Conservation (phyloP, 2,888 invertebrate genomes). For the Hirtodrosophila confusa region DNA sequence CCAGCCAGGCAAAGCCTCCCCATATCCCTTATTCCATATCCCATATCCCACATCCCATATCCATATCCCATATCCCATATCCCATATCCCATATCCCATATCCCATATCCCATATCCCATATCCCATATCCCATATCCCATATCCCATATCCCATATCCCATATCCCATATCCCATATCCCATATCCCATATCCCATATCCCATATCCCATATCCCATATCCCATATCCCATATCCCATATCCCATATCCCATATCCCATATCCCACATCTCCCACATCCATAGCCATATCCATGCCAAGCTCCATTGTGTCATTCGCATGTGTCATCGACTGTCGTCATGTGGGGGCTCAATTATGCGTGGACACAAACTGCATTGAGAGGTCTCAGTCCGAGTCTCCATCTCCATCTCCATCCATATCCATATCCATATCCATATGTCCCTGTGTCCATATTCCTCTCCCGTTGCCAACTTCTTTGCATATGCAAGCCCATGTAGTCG, state of each 20-base stretch:
- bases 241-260: not conserved
- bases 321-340: constrained; percentile 49
- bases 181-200: not conserved
- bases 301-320: constrained; percentile 35
- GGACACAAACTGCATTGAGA: constrained; percentile 50
- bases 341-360: constrained; percentile 70
- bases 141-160: not conserved
- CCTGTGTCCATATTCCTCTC: constrained; percentile 25
- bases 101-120: not conserved
- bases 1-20: no score
- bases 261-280: not conserved
- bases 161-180: not conserved
- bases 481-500: constrained; percentile 37
- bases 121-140: not conserved
- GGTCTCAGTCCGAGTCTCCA: not conserved
- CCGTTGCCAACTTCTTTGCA: constrained; percentile 5
- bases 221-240: not conserved
- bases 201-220: not conserved
- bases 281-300: not conserved
- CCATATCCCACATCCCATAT: no score
- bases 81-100: not conserved
- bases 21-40: no score
- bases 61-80: not conserved
- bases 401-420: not conserved
- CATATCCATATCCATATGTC: constrained; percentile 22